Percentiles rank a stretch among this genome's conserved stretches.
Evolutionary conservation across 2,797 vertebrate genomes (phyloP).

Genomic region (Oreochromis grahami): DNA sequence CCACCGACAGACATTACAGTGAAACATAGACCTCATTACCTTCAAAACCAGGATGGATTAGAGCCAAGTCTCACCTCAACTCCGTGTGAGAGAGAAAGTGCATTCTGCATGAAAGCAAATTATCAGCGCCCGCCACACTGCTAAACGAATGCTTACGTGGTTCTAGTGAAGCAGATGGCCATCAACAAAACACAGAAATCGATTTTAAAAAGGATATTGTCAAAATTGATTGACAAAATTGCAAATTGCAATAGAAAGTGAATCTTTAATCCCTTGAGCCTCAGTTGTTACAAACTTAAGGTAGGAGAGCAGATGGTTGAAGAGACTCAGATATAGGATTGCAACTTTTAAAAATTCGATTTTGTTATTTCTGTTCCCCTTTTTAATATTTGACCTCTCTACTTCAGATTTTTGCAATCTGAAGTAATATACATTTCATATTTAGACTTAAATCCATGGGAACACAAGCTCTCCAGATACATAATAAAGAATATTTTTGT

Average conservation of each 20-base stretch:
- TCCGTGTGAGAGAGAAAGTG: constrained; percentile 8
- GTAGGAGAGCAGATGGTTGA: constrained; percentile 43
- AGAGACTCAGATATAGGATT: background rate
- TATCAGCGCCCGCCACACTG: background rate
- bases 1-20: constrained; percentile 29
- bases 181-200: background rate
- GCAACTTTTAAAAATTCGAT: constrained; percentile 19
- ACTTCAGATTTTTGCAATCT: background rate
- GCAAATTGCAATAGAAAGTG: constrained; percentile 7
- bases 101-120: constrained; percentile 18
- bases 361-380: background rate
- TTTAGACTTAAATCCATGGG: background rate
- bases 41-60: constrained; percentile 42
- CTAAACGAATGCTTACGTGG: constrained; percentile 32
- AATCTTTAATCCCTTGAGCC: constrained; percentile 27
- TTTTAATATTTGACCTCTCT: background rate
- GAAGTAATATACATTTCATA: background rate
- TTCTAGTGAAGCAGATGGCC: constrained; percentile 38
- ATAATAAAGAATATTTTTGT: background rate
- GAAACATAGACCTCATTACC: constrained; percentile 59
- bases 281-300: constrained; percentile 35
- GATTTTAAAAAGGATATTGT: background rate
- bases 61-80: constrained; percentile 37
- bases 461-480: background rate
- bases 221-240: constrained; percentile 32